Evolutionary conservation across 2,113 vertebrate species (phyloP).

Genomic region (Colistium nudipinnis): DNA sequence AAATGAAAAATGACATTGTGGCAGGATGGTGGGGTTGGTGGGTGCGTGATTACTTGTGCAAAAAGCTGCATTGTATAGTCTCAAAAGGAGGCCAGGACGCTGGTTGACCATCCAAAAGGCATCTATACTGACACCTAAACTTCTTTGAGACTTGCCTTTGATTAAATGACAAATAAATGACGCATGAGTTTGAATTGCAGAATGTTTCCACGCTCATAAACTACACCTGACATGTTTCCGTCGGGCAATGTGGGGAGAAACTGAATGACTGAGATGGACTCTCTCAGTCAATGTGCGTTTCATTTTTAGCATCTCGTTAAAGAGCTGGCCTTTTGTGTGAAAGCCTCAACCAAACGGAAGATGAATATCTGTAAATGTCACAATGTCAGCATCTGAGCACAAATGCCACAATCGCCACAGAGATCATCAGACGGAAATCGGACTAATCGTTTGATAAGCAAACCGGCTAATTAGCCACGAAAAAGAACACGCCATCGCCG

Average conservation of each 20-base stretch:
- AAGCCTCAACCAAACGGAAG: conserved; percentile 38
- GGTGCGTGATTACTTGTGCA: no score
- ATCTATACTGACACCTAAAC: background rate
- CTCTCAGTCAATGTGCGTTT: conserved; percentile 1
- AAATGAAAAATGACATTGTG: no score
- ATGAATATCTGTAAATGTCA: conserved; percentile 38
- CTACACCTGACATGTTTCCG: background rate
- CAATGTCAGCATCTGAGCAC: conserved; percentile 18
- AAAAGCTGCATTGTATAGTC: no score
- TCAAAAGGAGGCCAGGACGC: background rate
- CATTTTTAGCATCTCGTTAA: conserved; percentile 32
- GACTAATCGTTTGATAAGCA: conserved; percentile 53
- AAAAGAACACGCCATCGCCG: conserved; percentile 16
- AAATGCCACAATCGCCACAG: no score
- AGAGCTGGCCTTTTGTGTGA: conserved; percentile 20
- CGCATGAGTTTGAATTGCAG: background rate
- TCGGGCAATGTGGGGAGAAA: background rate
- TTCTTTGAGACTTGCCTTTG: background rate
- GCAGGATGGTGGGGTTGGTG: no score
- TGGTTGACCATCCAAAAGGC: background rate
- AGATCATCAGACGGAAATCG: conserved; percentile 29
- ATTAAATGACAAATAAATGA: conserved; percentile 19
- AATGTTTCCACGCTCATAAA: background rate
- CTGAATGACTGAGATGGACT: conserved; percentile 4
- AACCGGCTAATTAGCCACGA: conserved; percentile 44